phyloP scores from a whole-genome alignment of 2,113 vertebrate genomes.

The Symphodus melops region DNA sequence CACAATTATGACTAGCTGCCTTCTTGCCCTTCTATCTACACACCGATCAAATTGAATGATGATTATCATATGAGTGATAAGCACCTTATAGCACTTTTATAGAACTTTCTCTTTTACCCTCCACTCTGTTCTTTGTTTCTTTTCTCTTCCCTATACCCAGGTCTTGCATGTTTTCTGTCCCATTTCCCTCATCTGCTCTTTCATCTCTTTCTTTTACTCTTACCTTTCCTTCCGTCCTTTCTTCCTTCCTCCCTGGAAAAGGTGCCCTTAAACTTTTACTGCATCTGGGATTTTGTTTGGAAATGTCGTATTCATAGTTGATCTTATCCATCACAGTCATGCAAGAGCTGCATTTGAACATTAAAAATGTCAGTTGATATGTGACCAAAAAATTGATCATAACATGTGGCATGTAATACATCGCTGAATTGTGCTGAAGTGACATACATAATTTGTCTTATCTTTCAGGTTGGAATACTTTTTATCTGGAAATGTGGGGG shows the following conservation, averaged over 20 bases:
- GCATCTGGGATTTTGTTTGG: slow-evolving; percentile 32
- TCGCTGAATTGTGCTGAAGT: slow-evolving; percentile 1
- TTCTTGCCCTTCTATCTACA: slow-evolving; percentile 64
- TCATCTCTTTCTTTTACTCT: slow-evolving; percentile 15
- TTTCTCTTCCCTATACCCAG: slow-evolving; percentile 22
- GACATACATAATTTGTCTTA: background rate
- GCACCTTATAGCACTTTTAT: slow-evolving; percentile 55
- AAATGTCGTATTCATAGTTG: slow-evolving; percentile 48
- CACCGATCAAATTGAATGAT: slow-evolving; percentile 69
- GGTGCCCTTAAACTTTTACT: slow-evolving; percentile 28
- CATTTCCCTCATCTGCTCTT: background rate
- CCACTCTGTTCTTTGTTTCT: slow-evolving; percentile 45
- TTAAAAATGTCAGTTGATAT: background rate
- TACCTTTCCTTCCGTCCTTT: background rate
- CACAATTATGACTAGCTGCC: slow-evolving; percentile 60
- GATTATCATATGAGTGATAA: slow-evolving; percentile 64
- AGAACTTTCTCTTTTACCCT: slow-evolving; percentile 30
- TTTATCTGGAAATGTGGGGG: background rate
- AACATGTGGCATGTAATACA: background rate
- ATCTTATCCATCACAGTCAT: slow-evolving; percentile 37
- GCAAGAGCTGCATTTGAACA: slow-evolving; percentile 6
- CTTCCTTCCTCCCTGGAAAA: slow-evolving; percentile 5
- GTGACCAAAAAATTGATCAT: background rate
- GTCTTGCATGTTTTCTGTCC: background rate
- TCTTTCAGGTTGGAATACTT: background rate